Conservation (phyloP, 2,888 invertebrate species). For the Drosophila kuntzei region DNA sequence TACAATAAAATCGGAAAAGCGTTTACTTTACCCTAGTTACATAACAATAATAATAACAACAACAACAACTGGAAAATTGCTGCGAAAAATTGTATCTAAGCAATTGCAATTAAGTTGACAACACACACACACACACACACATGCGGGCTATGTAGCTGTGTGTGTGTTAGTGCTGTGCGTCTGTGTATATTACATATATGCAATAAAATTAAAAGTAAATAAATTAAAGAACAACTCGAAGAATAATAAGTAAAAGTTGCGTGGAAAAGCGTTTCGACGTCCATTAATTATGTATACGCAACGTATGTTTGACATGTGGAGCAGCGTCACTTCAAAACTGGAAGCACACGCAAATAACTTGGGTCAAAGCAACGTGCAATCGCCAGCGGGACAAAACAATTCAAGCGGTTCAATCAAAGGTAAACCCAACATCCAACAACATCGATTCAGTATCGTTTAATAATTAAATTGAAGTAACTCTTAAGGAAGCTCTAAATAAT, state of each 20-base stretch:
- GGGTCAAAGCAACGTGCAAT: conserved; percentile 86
- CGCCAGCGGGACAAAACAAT: conserved; percentile 85
- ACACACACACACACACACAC: conserved; percentile 17
- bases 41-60: conserved; percentile 8
- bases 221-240: not conserved
- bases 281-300: conserved; percentile 86
- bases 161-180: conserved; percentile 11
- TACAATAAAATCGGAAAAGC: conserved; percentile 33
- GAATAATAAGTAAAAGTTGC: conserved; percentile 24
- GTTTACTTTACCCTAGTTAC: conserved; percentile 39
- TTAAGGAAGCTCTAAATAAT: not conserved
- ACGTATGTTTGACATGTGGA: conserved; percentile 86
- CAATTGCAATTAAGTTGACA: conserved; percentile 16
- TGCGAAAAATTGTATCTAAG: conserved; percentile 10
- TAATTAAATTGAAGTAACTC: not conserved
- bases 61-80: conserved; percentile 4
- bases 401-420: conserved; percentile 86
- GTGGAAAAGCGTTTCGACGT: conserved; percentile 43
- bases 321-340: conserved; percentile 86
- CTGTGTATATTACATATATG: conserved; percentile 7
- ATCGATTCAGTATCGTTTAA: not conserved
- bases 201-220: not conserved
- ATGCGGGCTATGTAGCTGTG: conserved; percentile 29
- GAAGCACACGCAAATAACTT: conserved; percentile 86
- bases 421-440: conserved; percentile 56